Evolutionary conservation across 1,140 invertebrate genomes (phyloP).

Genomic region (Lithobius niger): DNA sequence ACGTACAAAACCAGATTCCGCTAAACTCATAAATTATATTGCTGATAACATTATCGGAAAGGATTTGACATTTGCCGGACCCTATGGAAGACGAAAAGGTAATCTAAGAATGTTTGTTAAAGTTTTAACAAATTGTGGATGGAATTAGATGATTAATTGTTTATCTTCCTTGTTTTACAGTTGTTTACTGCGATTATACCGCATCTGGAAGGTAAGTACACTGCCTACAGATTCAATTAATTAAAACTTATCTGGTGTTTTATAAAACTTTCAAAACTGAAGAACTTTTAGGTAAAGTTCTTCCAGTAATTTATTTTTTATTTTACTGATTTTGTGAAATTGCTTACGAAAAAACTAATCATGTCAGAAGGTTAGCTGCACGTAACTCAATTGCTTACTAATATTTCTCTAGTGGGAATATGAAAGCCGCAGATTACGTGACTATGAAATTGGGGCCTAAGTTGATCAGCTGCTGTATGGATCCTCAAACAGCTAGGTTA

Average conservation of each 20-base stretch:
- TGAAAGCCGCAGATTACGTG: too few species aligned
- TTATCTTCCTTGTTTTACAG: slow-evolving; percentile 39
- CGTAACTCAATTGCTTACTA: too few species aligned
- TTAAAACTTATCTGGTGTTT: too few species aligned
- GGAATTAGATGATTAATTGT: neutral
- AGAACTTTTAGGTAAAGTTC: neutral
- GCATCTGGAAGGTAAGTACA: slow-evolving; percentile 49
- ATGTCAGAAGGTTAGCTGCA: too few species aligned
- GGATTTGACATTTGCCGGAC: slow-evolving; percentile 58
- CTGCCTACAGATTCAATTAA: too few species aligned
- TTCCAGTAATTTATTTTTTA: neutral
- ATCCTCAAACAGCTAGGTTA: too few species aligned
- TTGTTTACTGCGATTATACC: slow-evolving; percentile 72
- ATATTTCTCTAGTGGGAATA: too few species aligned
- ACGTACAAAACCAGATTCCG: slow-evolving; percentile 46
- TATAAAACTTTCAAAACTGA: too few species aligned
- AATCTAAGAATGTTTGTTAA: slow-evolving; percentile 20
- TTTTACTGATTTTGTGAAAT: too few species aligned
- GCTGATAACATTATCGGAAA: slow-evolving; percentile 66
- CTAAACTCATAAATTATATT: slow-evolving; percentile 57
- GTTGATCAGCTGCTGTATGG: too few species aligned
- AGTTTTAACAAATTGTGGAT: neutral
- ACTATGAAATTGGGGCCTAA: too few species aligned
- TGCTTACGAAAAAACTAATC: too few species aligned
- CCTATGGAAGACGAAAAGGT: slow-evolving; percentile 69